Evolutionary conservation across 2,888 invertebrate species (phyloP).

Genomic region (Chrysomela aeneicollis): DNA sequence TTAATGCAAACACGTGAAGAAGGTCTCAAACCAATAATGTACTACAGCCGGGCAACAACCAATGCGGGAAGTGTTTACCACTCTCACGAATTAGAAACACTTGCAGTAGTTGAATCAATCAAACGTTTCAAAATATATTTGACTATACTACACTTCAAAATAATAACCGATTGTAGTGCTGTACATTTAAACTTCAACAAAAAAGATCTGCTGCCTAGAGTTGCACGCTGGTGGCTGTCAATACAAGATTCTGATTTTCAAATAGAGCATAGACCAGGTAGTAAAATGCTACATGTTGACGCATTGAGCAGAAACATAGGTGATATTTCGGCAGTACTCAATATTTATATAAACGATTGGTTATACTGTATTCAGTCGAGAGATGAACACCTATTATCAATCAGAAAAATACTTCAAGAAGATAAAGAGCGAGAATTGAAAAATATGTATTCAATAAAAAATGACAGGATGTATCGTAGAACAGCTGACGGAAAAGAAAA

Average conservation of each 20-base stretch:
- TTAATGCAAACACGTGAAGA: slow-evolving; percentile 25
- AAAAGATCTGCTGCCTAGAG: slow-evolving; percentile 36
- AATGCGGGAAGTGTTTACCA: slow-evolving; percentile 5
- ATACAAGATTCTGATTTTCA: slow-evolving; percentile 41
- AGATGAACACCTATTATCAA: slow-evolving; percentile 29
- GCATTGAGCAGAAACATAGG: slow-evolving; percentile 41
- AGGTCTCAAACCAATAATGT: slow-evolving; percentile 15
- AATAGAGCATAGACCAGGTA: slow-evolving; percentile 34
- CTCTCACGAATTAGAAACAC: slow-evolving; percentile 9
- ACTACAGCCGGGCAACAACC: slow-evolving; percentile 10
- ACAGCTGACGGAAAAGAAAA: slow-evolving; percentile 39
- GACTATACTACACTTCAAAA: neutral
- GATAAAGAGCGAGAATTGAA: neutral
- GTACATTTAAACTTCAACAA: slow-evolving; percentile 26
- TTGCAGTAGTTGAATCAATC: slow-evolving; percentile 21
- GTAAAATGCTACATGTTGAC: slow-evolving; percentile 39
- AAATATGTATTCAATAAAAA: slow-evolving; percentile 23
- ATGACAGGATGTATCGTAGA: slow-evolving; percentile 32
- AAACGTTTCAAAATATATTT: slow-evolving; percentile 26
- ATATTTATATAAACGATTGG: slow-evolving; percentile 26
- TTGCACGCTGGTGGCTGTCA: slow-evolving; percentile 42
- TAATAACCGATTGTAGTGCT: slow-evolving; percentile 14
- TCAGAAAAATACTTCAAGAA: slow-evolving; percentile 21
- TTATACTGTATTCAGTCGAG: slow-evolving; percentile 33
- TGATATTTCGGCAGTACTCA: neutral